phyloP scores from a whole-genome alignment of 2,888 invertebrate genomes.

The Drosophila kuntzei region DNA sequence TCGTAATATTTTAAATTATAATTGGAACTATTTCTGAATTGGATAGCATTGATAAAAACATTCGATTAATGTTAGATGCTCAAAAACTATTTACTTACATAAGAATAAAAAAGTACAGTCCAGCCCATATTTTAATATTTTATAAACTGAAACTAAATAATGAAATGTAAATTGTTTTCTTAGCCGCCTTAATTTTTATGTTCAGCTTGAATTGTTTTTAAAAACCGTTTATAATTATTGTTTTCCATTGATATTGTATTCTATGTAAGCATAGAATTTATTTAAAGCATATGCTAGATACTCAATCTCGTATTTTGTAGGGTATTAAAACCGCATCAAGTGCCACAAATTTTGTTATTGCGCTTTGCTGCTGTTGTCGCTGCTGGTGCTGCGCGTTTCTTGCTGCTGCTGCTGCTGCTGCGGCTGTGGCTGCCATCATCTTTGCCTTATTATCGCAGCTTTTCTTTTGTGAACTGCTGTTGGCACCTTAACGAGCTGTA shows the following conservation, averaged over 20 bases:
- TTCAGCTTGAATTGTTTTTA: neutral
- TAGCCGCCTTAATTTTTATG: too few species aligned
- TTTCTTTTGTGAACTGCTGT: slow-evolving; percentile 56
- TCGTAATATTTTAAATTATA: neutral
- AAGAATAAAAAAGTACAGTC: neutral
- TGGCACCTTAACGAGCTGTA: slow-evolving; percentile 64
- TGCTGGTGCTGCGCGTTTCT: slow-evolving; percentile 5
- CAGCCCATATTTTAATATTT: too few species aligned
- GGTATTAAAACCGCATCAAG: slow-evolving; percentile 48
- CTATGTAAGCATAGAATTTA: too few species aligned
- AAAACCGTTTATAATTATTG: neutral
- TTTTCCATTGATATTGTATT: neutral
- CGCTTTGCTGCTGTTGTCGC: slow-evolving; percentile 41
- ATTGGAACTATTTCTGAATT: neutral
- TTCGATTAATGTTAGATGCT: neutral
- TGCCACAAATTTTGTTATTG: slow-evolving; percentile 56
- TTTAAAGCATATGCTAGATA: neutral
- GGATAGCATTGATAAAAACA: neutral
- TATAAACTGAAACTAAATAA: too few species aligned
- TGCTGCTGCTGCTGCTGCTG: slow-evolving; percentile 2
- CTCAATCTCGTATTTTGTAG: slow-evolving; percentile 15
- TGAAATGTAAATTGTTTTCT: too few species aligned
- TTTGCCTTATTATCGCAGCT: slow-evolving; percentile 71
- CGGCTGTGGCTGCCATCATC: slow-evolving; percentile 57
- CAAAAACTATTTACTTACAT: neutral